phyloP scores from a whole-genome alignment of 2,888 invertebrate species.

The Agriopis aurantiaria region DNA sequence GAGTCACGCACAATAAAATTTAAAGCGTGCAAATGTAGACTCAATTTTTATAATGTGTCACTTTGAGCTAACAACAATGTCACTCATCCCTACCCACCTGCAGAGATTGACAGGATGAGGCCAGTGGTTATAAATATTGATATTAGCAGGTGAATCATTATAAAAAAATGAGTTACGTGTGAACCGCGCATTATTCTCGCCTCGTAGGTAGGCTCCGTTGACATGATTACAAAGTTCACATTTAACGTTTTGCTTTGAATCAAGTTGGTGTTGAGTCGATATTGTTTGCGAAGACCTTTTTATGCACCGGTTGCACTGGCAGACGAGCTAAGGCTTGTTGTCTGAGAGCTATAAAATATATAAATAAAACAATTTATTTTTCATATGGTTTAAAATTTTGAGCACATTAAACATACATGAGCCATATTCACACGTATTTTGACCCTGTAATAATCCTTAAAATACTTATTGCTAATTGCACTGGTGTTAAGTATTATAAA shows the following conservation, averaged over 20 bases:
- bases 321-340: constrained; percentile 9
- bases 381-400: neutral
- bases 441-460: neutral
- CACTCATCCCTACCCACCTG: no score
- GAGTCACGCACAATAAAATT: neutral
- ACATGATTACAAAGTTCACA: neutral
- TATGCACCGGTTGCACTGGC: constrained; percentile 35
- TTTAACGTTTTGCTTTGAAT: neutral
- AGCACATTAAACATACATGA: neutral
- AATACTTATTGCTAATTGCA: neutral
- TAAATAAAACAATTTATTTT: neutral
- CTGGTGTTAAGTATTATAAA: no score
- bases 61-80: no score
- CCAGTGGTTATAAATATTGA: no score
- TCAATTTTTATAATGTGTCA: no score
- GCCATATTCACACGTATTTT: constrained; percentile 2
- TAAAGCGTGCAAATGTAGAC: neutral
- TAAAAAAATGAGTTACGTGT: no score
- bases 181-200: no score
- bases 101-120: no score
- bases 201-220: neutral
- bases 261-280: constrained; percentile 2
- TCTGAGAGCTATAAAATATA: neutral
- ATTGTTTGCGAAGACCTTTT: constrained; percentile 10
- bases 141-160: no score